Evolutionary conservation across 1,140 invertebrate species (phyloP), one percentile per base, ranked within the genome.

Genomic region (Drosophila varians): DNA sequence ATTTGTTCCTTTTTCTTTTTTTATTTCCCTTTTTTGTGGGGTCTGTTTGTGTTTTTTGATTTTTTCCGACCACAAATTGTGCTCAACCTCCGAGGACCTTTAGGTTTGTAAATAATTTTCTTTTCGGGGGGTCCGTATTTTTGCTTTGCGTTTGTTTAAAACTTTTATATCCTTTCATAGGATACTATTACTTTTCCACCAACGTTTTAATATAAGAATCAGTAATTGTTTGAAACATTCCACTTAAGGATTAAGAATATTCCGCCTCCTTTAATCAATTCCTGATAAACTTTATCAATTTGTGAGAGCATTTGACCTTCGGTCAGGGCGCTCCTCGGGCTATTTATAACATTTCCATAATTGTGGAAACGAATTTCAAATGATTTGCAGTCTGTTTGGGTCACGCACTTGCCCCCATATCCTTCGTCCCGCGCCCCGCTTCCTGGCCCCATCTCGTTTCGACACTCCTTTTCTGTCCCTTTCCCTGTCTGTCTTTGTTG

Each of bases 341-440:
- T 68, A 53, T 66, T 68, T 68, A 68, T 66, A 66, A 43, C 62
- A 66, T 66, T 66, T 66, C 60, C 62, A 66, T 66, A 66, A 68
- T 66, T 68, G 38, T 66, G 61, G 61, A 62, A 68, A 66, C 64
- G 64, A 61, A 68, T 68, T 68, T 68, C 19, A 36, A 68, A 68
- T 68, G 64, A 46, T 61, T 66, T 26, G 62, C 45, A 66, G 62
- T 66, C 58, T 65, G 62, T 66, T 65, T 65, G 62, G 26, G 18
- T 25, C 31, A 38, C 36, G 36, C 36, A 38, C 36, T 23, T 23
- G 14, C 25, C 14, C 11, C 5, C n/a, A 9, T 8, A 12, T 38
- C 36, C 36, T 38, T 38, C 16, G n/a, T 12, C 8, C 1, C 12
- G 12, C 28, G 9, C 28, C 12, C 36, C 28, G 9, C 28, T 9